phyloP scores from a whole-genome alignment of 2,888 invertebrate genomes.

The Lysandra bellargus region DNA sequence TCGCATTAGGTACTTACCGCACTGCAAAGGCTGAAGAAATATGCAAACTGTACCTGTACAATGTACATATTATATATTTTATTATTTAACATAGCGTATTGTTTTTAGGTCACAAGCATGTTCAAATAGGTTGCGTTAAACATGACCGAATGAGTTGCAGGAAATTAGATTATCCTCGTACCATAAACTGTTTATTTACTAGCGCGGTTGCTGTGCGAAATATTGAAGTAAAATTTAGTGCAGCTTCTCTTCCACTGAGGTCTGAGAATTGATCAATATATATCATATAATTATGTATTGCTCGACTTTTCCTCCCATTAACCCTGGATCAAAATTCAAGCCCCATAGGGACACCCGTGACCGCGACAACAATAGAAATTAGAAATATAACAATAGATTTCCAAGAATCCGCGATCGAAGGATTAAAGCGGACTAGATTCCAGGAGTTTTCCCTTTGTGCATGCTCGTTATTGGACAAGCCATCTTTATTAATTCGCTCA shows the following conservation, averaged over 20 bases:
- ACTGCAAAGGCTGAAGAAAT: too few relatives aligned
- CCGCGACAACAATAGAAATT: too few relatives aligned
- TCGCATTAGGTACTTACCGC: not conserved
- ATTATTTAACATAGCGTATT: not conserved
- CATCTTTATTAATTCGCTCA: slow-evolving; percentile 22
- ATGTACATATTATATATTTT: too few relatives aligned
- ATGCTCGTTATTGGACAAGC: not conserved
- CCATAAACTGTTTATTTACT: not conserved
- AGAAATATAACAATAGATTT: too few relatives aligned
- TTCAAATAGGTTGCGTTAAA: not conserved
- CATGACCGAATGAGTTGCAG: not conserved
- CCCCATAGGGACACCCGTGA: too few relatives aligned
- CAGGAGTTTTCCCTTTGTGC: not conserved
- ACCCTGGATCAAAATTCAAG: too few relatives aligned
- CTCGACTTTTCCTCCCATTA: not conserved
- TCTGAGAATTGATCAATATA: not conserved
- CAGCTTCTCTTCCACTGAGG: not conserved
- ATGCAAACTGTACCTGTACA: too few relatives aligned
- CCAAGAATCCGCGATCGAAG: too few relatives aligned
- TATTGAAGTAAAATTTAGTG: not conserved
- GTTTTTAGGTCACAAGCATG: not conserved
- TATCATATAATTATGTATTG: not conserved
- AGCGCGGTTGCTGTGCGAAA: not conserved
- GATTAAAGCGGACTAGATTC: not conserved
- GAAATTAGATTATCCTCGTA: not conserved